These are phyloP conservation scores for Muntiacus muntjak DNA, from an alignment of 2,113 vertebrate species.

Conservation along the genomic window DNA sequence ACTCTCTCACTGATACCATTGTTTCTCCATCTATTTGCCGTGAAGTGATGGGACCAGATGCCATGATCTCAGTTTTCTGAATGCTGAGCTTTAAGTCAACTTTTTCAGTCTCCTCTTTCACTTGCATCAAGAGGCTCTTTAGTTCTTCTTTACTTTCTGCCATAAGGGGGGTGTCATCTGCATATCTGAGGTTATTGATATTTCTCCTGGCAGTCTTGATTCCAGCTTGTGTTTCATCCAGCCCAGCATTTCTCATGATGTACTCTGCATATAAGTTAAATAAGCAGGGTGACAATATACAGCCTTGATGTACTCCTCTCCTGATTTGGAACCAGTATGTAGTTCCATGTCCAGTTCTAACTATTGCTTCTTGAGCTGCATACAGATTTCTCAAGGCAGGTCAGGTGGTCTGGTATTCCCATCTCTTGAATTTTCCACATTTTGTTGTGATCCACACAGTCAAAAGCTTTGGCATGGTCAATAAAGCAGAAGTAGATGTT, in stretches of 20 bases:
- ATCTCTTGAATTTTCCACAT: not conserved
- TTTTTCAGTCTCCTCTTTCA: not conserved
- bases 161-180: not conserved
- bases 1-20: not conserved
- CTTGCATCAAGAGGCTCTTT: not conserved
- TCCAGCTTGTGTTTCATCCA: not conserved
- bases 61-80: not conserved
- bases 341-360: not conserved
- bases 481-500: not conserved
- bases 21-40: not conserved
- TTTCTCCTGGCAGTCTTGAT: not conserved
- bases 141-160: not conserved
- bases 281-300: not conserved
- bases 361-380: not conserved
- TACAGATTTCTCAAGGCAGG: not conserved
- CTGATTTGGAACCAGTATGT: not conserved
- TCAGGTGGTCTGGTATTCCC: not conserved
- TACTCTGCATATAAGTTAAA: not conserved
- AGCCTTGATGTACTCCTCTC: not conserved
- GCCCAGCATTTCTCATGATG: not conserved
- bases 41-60: not conserved
- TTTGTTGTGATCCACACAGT: not conserved
- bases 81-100: not conserved
- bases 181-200: not conserved
- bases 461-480: not conserved